phyloP scores from a whole-genome alignment of 2,113 vertebrate species.

The Ophthalmolycus amberensis region DNA sequence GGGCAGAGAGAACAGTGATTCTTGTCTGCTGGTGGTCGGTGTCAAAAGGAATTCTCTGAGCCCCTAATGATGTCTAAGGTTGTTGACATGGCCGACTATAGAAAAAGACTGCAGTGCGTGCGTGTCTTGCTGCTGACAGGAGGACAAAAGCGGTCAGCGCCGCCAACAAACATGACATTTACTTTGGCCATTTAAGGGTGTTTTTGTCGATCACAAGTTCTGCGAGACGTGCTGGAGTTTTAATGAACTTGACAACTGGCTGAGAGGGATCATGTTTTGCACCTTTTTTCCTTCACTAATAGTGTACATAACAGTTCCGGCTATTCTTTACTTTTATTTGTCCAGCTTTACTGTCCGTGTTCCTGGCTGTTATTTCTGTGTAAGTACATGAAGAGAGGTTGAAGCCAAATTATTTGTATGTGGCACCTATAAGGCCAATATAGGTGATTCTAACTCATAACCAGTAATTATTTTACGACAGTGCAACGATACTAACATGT shows the following conservation, averaged over 20 bases:
- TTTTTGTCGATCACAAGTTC: slow-evolving; percentile 10
- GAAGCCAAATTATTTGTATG: neutral
- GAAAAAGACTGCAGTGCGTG: neutral
- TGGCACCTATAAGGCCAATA: neutral
- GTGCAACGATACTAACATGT: neutral
- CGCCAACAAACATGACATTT: slow-evolving; percentile 43
- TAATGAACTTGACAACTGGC: slow-evolving; percentile 5
- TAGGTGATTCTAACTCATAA: neutral
- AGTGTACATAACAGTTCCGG: neutral
- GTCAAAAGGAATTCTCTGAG: slow-evolving; percentile 14
- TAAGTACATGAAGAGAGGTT: neutral
- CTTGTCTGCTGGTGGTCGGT: slow-evolving; percentile 4
- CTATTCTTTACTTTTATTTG: neutral
- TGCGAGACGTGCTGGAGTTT: slow-evolving; percentile 5
- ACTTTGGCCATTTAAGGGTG: slow-evolving; percentile 18
- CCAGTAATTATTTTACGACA: neutral
- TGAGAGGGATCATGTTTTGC: neutral
- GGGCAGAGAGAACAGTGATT: slow-evolving; percentile 1
- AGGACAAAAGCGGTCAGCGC: slow-evolving; percentile 23
- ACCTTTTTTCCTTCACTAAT: neutral
- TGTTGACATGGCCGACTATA: slow-evolving; percentile 22
- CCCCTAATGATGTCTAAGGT: slow-evolving; percentile 29
- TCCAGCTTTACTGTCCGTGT: neutral
- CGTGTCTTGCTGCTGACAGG: slow-evolving; percentile 23
- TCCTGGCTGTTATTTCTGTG: neutral